Evolutionary conservation across 2,113 vertebrate species (phyloP).

Genomic region (Noturus placidus): DNA sequence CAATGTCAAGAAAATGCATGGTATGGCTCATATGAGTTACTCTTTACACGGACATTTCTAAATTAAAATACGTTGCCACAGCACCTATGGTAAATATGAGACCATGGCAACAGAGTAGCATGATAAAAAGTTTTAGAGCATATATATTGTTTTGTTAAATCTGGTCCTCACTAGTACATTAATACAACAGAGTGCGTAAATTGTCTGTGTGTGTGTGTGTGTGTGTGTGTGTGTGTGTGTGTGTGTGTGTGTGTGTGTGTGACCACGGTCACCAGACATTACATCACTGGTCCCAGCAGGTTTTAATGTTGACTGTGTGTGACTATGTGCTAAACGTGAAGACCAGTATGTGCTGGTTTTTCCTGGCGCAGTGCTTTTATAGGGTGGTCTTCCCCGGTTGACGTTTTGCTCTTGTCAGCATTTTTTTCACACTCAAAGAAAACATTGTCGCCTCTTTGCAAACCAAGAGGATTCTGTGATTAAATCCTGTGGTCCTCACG

Average conservation of each 20-base stretch:
- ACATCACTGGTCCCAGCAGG: constrained; percentile 51
- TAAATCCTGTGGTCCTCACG: no score
- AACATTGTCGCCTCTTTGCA: background rate
- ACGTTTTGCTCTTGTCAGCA: constrained; percentile 29
- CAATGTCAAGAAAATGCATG: background rate
- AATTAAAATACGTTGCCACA: background rate
- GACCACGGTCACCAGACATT: constrained; percentile 58
- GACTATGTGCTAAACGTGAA: constrained; percentile 27
- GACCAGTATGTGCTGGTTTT: constrained; percentile 38
- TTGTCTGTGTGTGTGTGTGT: background rate
- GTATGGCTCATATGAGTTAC: no score
- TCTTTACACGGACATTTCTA: background rate
- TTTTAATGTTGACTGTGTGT: constrained; percentile 37
- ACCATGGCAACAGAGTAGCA: background rate
- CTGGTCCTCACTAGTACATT: background rate
- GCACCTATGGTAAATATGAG: background rate
- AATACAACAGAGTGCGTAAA: background rate
- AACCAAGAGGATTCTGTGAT: background rate
- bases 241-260: constrained; percentile 47
- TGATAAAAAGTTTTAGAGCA: background rate
- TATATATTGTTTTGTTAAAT: background rate
- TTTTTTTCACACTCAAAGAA: constrained; percentile 18
- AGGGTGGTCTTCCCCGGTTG: constrained; percentile 7
- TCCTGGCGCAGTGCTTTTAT: constrained; percentile 38
- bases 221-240: constrained; percentile 38